Evolutionary conservation across 2,113 vertebrate species (phyloP).

Genomic region (Natator depressus): DNA sequence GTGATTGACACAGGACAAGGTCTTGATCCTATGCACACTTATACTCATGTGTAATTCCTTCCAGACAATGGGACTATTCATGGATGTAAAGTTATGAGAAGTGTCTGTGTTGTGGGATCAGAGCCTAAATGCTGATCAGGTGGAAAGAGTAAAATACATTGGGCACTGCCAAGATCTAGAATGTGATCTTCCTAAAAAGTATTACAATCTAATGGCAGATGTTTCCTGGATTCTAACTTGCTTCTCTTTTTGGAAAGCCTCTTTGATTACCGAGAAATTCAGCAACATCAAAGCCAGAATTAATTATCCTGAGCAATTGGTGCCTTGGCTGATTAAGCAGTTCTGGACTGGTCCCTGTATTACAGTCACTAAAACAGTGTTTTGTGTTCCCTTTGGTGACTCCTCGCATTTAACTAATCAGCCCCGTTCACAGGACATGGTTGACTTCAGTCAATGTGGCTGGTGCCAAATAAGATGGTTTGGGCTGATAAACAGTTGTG

Average conservation of each 20-base stretch:
- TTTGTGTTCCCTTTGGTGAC: background rate
- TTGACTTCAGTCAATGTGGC: background rate
- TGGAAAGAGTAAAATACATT: conserved; percentile 10
- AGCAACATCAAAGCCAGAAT: rapidly evolving
- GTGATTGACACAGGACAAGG: background rate
- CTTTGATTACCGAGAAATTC: background rate
- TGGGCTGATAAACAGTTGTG: background rate
- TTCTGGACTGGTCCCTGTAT: background rate
- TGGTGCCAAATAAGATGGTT: background rate
- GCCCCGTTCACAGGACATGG: background rate
- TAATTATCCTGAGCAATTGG: background rate
- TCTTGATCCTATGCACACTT: background rate
- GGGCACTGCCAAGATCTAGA: conserved; percentile 32
- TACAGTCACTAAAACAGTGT: background rate
- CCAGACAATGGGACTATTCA: background rate
- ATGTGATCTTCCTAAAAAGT: conserved; percentile 23
- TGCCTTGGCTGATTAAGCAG: background rate
- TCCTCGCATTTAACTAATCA: background rate
- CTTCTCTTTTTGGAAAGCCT: rapidly evolving
- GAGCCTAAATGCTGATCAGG: conserved; percentile 35
- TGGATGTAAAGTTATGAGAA: background rate
- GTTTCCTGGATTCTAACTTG: conserved; percentile 35
- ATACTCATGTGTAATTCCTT: background rate
- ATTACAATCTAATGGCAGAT: conserved; percentile 27
- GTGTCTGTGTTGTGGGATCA: background rate